Evolutionary conservation across 2,888 invertebrate genomes (phyloP).

Genomic region (Caenorhabditis sp.): DNA sequence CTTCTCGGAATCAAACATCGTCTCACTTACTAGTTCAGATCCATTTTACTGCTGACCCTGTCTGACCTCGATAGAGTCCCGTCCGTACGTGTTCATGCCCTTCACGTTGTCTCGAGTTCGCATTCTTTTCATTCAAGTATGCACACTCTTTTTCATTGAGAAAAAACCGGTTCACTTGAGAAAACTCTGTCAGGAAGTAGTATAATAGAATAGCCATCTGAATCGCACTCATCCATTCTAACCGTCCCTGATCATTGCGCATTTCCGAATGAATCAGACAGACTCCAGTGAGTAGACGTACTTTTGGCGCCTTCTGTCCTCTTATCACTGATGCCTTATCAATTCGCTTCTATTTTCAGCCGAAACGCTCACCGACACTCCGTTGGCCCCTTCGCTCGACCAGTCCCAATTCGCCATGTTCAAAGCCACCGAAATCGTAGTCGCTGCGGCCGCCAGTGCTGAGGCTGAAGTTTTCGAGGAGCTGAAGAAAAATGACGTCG

Average conservation of each 20-base stretch:
- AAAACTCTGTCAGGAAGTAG: neutral
- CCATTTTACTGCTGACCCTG: too few species aligned
- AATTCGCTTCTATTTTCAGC: constrained; percentile 39
- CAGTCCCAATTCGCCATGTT: constrained; percentile 43
- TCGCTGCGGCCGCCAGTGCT: constrained; percentile 39
- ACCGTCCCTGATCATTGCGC: neutral
- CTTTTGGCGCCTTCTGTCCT: neutral
- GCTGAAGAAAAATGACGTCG: constrained; percentile 45
- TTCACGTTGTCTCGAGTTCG: neutral
- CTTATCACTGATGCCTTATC: constrained; percentile 8
- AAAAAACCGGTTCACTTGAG: constrained; percentile 11
- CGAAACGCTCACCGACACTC: constrained; percentile 55
- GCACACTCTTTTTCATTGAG: neutral
- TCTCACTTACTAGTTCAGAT: too few species aligned
- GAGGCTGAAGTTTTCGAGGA: constrained; percentile 37
- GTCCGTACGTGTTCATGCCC: too few species aligned
- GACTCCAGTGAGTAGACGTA: constrained; percentile 16
- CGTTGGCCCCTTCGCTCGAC: constrained; percentile 27
- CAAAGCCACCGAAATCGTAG: constrained; percentile 50
- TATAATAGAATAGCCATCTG: neutral
- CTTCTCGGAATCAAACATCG: too few species aligned
- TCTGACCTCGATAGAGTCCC: too few species aligned
- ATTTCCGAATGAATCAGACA: constrained; percentile 14
- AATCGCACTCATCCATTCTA: neutral
- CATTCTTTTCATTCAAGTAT: constrained; percentile 9